A percentile compares a stretch with the other conserved stretches of the same genome.
phyloP scores from a whole-genome alignment of 2,888 invertebrate genomes.

The Chalcis sispes region DNA sequence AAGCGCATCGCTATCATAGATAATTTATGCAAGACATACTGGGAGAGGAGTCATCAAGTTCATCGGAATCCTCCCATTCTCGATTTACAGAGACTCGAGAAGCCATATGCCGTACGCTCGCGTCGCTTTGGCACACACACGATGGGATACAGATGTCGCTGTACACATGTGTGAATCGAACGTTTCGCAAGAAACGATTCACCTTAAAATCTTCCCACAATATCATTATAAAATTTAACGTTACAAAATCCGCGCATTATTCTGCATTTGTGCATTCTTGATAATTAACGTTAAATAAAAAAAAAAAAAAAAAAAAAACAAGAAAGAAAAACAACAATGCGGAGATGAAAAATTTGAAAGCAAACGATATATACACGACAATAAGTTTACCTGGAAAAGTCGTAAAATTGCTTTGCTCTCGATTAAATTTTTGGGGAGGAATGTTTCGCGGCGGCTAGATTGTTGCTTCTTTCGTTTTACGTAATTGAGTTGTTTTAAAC shows the following conservation, averaged over 20 bases:
- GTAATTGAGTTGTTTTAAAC: neutral
- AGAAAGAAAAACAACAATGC: neutral
- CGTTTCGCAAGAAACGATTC: slow-evolving; percentile 37
- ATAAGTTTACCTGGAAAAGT: neutral
- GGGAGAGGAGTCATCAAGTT: slow-evolving; percentile 41
- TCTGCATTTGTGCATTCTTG: too few species aligned
- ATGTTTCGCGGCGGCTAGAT: neutral
- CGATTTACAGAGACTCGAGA: neutral
- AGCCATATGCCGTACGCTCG: neutral
- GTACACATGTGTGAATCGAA: neutral
- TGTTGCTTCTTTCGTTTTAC: neutral
- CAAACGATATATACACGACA: too few species aligned
- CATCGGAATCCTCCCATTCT: slow-evolving; percentile 28
- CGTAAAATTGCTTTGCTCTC: slow-evolving; percentile 6
- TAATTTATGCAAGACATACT: slow-evolving; percentile 26
- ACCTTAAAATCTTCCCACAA: slow-evolving; percentile 50
- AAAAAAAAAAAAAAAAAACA: slow-evolving; percentile 13
- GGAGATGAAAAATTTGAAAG: too few species aligned
- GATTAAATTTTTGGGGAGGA: neutral
- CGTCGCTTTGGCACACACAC: neutral
- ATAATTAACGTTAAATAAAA: slow-evolving; percentile 39
- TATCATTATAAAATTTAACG: slow-evolving; percentile 50
- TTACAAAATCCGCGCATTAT: slow-evolving; percentile 46
- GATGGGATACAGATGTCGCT: neutral
- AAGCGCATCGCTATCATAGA: slow-evolving; percentile 1